Evolutionary conservation across 2,113 vertebrate species (phyloP), one percentile per base, ranked within the genome.

Genomic region (Lichenostomus cassidix): DNA sequence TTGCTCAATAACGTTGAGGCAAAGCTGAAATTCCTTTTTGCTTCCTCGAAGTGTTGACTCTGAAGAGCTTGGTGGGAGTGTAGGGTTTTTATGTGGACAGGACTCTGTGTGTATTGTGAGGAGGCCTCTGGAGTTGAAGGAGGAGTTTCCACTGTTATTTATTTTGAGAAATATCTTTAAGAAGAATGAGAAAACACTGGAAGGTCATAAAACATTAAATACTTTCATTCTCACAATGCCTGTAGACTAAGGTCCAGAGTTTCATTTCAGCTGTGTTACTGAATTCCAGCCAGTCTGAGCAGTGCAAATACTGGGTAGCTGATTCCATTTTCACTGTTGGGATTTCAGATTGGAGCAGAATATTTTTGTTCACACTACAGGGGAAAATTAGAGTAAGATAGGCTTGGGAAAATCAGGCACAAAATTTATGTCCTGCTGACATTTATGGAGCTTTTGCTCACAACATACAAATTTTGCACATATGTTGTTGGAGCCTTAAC

Each of bases 1-100:
- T 67, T 2, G 2, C 78, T 88, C 73, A 15, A 1, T 35, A 23
- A 3, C 5, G 0, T 0, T 5, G 46, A 88, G 35, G 71, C 55
- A 37, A 58, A 74, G 37, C 87, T 67, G 71, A 62, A 81, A 42
- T 56, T 74, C 52, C 3, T 24, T 70, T 93, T 41, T 62, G 13
- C 28, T 74, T 74, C 63, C 79, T 35, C 41, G 42, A 28, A 75
- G 21, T 17, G 37, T 3, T 27, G 59, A 29, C 70, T 87, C 68
- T 74, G 82, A 80, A 63, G 67, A 74, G 70, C 78, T 83, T 80
- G 52, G 14, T 35, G 71, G 75, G 35, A 55, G 3, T 0, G 0
- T 5, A 39, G 25, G 2, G 11, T 17, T 70, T 58, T 55, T 55
- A 22, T 47, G 21, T 39, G 83, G 49, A 10, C 29, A 33, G 67